Base-by-base conservation (phyloP, 37 sponge, comb jelly and placozoan genomes). In the Geodia barretti region DNA sequence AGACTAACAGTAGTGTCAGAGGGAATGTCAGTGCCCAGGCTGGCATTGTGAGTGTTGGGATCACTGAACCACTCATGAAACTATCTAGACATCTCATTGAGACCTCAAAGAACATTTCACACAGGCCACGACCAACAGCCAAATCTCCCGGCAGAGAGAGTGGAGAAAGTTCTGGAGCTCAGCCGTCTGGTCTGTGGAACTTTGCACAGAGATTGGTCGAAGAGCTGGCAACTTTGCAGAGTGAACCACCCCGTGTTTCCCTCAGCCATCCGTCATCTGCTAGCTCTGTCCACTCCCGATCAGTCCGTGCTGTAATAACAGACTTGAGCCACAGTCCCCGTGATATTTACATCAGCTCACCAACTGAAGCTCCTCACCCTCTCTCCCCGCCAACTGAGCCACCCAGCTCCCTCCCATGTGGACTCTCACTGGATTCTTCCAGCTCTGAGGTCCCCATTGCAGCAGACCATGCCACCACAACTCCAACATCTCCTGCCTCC, bases 31-130 rank as follows among this genome's bases (percentile, higher is more conserved):
- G 71, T 19, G 47, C 74, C 2, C 68, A 41, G 60, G 41, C 76
- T 3, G 88, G 75, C 2, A 60, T 25, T 9, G 4, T 87, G 0
- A 3, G 39, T 21, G 47, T 34, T 4, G 24, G 36, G 2, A 36
- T 87, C 0, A 87, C 64, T 28, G 25, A 40, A 24, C 88, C 88
- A 0, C 64, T 87, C 9, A 23, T 87, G 25, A 81, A 69, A 72
- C 47, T 81, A n/a, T 54, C 34, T 39, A 61, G 82, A 20, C 88
- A 87, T 63, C 5, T 81, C 17, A 81, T 36, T 29, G 73, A 81
- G 37, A 87, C 84, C 4, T 67, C 54, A 5, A 59, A 14, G 54
- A 39, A 36, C 39, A 61, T 43, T 43, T 70, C 17, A 31, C 39
- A 23, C 38, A 71, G 38, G 4, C 25, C 5, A 30, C 33, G 32